Conservation (phyloP, 2,113 vertebrate species). For the Xyrauchen texanus region DNA sequence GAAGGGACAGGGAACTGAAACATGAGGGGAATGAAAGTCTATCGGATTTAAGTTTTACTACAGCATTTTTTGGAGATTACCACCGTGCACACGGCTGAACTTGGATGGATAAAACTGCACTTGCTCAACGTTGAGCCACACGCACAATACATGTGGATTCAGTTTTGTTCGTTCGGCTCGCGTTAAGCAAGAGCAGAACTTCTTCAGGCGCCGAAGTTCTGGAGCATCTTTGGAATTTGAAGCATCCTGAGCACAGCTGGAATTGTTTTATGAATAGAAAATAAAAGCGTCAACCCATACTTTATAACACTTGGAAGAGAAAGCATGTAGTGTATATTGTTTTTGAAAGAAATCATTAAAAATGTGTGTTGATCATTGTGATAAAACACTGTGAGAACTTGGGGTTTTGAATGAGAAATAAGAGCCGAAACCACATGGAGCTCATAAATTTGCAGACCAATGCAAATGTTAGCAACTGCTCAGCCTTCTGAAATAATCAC, state of each 20-base stretch:
- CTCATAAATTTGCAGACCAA: neutral
- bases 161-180: constrained; percentile 99
- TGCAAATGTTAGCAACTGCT: neutral
- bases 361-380: neutral
- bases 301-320: neutral
- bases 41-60: neutral
- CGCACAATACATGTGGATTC: constrained; percentile 97
- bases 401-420: neutral
- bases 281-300: neutral
- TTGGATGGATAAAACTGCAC: constrained; percentile 73
- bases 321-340: neutral
- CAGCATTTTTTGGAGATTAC: neutral
- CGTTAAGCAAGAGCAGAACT: constrained; percentile 95
- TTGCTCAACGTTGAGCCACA: constrained; percentile 99
- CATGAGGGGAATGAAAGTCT: neutral
- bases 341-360: neutral
- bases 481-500: neutral
- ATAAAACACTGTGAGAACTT: neutral
- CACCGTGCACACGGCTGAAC: neutral
- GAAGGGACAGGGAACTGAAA: neutral
- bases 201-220: constrained; percentile 63
- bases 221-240: neutral
- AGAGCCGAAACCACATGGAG: neutral
- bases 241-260: neutral
- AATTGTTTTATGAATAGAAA: neutral